Base-by-base conservation (phyloP, 1,140 invertebrate species). In the Papilio xuthus region DNA sequence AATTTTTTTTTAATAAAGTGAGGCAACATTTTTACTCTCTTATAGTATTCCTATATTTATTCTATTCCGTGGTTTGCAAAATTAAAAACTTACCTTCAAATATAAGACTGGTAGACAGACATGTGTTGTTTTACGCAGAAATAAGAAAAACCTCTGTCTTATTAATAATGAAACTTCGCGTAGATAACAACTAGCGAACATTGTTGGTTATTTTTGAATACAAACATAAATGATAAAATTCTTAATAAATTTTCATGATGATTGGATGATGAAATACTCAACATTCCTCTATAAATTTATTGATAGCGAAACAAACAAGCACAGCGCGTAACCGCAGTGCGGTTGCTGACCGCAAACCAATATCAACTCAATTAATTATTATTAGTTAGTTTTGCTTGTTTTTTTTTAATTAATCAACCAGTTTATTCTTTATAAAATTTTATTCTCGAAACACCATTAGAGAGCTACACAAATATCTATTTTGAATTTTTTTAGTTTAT, bases 271-370 rank as follows among this genome's bases (percentile, higher is more conserved):
- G 9, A 23, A 63, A 28, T 63, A 23, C 9, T 32, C 60, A 28
- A 28, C 60, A 63, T 63, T 15, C 60, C 26, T 32, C 60, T 28
- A 28, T 15, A 67, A 28, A 12, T 67, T 67, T 12, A 28, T 67
- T 67, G 32, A 28, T 18, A 28, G 13, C 23, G 10, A 12, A 32
- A 28, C 26, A 67, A 67, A 67, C 60, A 67, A 18, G 9, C 9
- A 60, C 18, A 8, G 60, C 60, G 3, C 12, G 60, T 67, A 28
- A 32, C 60, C 60, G 26, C 60, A 28, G 26, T 32, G 26, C 60
- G 60, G 60, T 67, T 67, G 26, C 12, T 67, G 13, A 32, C 60
- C 60, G 26, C 60, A 67, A 67, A 67, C 60, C 60, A 67, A 67
- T 67, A 67, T 67, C 26, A 28, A 67, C 60, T 67, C 26, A 28